phyloP scores from a whole-genome alignment of 2,888 invertebrate species.

The Drosophila maculinotata region DNA sequence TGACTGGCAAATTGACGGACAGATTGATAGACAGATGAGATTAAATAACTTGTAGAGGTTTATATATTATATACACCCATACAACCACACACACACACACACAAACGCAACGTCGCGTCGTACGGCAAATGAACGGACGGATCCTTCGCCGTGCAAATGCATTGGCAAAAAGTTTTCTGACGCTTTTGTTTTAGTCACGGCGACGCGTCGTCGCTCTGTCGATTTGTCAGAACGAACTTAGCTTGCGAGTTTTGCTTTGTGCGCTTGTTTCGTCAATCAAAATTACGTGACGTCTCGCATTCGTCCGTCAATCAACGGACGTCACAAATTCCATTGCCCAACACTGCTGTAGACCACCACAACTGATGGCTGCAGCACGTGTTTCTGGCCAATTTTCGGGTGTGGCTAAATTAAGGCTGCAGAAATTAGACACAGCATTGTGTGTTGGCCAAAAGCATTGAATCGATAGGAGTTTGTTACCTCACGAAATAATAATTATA shows the following conservation, averaged over 20 bases:
- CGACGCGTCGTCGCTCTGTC: conserved; percentile 32
- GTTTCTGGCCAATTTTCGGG: neutral
- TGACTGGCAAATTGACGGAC: conserved; percentile 84
- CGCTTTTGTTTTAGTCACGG: conserved; percentile 31
- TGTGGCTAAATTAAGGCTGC: neutral
- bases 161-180: conserved; percentile 42
- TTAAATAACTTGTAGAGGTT: conserved; percentile 84
- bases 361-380: conserved; percentile 19
- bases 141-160: conserved; percentile 43
- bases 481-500: no score
- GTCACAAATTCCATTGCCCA: conserved; percentile 46
- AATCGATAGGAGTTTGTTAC: neutral
- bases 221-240: conserved; percentile 68
- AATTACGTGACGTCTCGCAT: conserved; percentile 71
- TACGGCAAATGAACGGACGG: conserved; percentile 44
- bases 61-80: conserved; percentile 54
- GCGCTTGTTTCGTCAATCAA: conserved; percentile 76
- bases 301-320: conserved; percentile 46
- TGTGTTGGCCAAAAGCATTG: neutral
- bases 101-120: conserved; percentile 44
- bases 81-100: conserved; percentile 13
- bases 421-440: neutral
- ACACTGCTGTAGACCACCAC: neutral
- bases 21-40: conserved; percentile 85
- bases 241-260: conserved; percentile 47